Conservation (phyloP, 2,888 invertebrate species). For the Amphipoea oculea region DNA sequence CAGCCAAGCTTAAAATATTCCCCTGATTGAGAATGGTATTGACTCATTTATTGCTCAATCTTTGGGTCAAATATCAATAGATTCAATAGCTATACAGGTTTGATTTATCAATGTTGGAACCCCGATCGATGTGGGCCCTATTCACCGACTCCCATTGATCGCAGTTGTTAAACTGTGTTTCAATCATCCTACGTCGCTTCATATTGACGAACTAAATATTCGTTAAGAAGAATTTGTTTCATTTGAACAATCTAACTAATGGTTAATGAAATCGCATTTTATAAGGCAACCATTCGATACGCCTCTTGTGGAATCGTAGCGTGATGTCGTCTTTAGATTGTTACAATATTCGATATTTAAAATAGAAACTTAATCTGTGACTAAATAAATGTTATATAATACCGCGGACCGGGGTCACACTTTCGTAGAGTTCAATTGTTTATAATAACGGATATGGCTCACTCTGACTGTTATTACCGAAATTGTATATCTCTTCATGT, state of each 20-base stretch:
- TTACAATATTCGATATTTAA: conserved; percentile 56
- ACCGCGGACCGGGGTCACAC: conserved; percentile 72
- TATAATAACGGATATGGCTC: conserved; percentile 74
- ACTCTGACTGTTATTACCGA: conserved; percentile 65
- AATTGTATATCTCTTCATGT: conserved; percentile 65
- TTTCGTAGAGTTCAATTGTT: conserved; percentile 77
- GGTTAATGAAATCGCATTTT: conserved; percentile 45
- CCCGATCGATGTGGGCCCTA: conserved; percentile 67
- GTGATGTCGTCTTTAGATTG: conserved; percentile 63
- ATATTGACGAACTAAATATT: conserved; percentile 34
- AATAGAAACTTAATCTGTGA: conserved; percentile 77
- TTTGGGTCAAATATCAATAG: conserved; percentile 73
- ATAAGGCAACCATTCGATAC: conserved; percentile 56
- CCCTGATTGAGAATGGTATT: conserved; percentile 29
- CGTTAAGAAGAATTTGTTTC: conserved; percentile 48
- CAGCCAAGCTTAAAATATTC: conserved; percentile 42
- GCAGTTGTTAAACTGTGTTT: conserved; percentile 69
- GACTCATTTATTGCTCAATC: conserved; percentile 44
- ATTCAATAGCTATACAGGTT: conserved; percentile 68
- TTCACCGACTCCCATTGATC: conserved; percentile 70
- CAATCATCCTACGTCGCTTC: conserved; percentile 62
- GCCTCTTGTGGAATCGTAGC: conserved; percentile 62
- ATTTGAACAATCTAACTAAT: conserved; percentile 37
- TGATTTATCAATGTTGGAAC: conserved; percentile 74
- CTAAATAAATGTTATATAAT: conserved; percentile 75